Percentiles rank a stretch among this genome's conserved stretches.
phyloP scores from a whole-genome alignment of 1,140 invertebrate genomes.

The Phortica variegata region DNA sequence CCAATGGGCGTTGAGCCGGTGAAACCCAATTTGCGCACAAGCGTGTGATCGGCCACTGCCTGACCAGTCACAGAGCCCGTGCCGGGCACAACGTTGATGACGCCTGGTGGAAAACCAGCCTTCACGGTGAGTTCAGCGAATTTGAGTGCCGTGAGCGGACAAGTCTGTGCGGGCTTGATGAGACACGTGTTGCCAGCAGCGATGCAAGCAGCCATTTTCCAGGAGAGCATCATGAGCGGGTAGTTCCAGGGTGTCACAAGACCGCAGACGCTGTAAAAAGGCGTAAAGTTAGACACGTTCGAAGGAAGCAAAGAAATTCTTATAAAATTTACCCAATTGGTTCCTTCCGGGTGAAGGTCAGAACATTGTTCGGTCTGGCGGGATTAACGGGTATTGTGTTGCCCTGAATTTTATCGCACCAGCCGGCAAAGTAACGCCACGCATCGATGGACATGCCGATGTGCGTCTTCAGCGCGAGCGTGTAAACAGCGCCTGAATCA shows the following conservation, averaged over 20 bases:
- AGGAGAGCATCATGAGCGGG: constrained; percentile 95
- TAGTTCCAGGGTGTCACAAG: constrained; percentile 98
- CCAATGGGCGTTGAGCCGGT: constrained; percentile 89
- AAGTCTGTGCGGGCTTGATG: constrained; percentile 92
- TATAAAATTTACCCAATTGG: constrained; percentile 76
- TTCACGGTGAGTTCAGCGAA: constrained; percentile 84
- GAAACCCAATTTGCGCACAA: constrained; percentile 88
- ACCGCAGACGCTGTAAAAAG: constrained; percentile 74
- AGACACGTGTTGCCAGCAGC: constrained; percentile 91
- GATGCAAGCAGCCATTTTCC: constrained; percentile 96
- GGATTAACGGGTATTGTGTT: constrained; percentile 86
- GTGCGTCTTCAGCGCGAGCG: constrained; percentile 91
- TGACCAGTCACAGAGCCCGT: constrained; percentile 77
- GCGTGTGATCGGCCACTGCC: constrained; percentile 80
- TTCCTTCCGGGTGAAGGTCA: constrained; percentile 86
- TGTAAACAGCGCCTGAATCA: constrained; percentile 94
- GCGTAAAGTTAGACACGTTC: no score
- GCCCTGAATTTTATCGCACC: constrained; percentile 93
- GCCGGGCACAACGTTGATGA: constrained; percentile 89
- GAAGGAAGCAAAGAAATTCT: not conserved
- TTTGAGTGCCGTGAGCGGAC: constrained; percentile 88
- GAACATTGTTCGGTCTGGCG: constrained; percentile 78
- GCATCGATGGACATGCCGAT: constrained; percentile 92
- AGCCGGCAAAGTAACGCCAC: constrained; percentile 90
- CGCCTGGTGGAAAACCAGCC: constrained; percentile 92